Conservation (phyloP, 2,888 invertebrate genomes). For the Heterodera filipjevi region DNA sequence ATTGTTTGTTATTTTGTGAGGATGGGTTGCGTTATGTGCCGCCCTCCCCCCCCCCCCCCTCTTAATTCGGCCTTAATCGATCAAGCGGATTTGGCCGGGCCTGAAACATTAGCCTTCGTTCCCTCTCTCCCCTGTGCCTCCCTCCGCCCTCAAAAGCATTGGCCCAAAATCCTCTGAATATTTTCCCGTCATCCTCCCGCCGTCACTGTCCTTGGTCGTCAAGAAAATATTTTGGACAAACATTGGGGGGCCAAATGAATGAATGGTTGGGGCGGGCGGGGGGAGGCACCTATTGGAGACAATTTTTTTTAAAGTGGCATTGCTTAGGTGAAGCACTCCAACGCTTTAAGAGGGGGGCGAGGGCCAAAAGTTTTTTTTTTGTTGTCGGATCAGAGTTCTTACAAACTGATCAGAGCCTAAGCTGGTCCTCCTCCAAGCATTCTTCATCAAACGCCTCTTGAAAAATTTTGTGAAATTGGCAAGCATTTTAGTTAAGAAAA, state of each 20-base stretch:
- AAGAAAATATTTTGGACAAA: constrained; percentile 26
- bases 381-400: not conserved
- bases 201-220: not conserved
- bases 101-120: not conserved
- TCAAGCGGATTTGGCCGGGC: not conserved
- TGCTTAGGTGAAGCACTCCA: not conserved
- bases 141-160: not conserved
- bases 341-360: not conserved
- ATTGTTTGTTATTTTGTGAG: not conserved
- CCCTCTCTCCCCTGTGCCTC: not conserved
- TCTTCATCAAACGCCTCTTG: not conserved
- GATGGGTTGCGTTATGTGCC: not conserved
- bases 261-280: not conserved
- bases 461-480: not conserved
- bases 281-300: not conserved
- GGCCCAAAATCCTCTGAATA: not conserved
- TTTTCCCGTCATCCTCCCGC: not conserved
- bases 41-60: not conserved
- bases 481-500: too few species aligned
- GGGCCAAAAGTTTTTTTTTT: not conserved
- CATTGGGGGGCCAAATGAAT: constrained; percentile 14
- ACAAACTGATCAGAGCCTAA: not conserved
- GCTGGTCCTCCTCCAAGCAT: not conserved
- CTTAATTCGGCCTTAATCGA: constrained; percentile 3
- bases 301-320: constrained; percentile 28